These are phyloP conservation scores for Drosophila falleni DNA, from an alignment of 2,888 invertebrate genomes.

Conservation along the genomic window DNA sequence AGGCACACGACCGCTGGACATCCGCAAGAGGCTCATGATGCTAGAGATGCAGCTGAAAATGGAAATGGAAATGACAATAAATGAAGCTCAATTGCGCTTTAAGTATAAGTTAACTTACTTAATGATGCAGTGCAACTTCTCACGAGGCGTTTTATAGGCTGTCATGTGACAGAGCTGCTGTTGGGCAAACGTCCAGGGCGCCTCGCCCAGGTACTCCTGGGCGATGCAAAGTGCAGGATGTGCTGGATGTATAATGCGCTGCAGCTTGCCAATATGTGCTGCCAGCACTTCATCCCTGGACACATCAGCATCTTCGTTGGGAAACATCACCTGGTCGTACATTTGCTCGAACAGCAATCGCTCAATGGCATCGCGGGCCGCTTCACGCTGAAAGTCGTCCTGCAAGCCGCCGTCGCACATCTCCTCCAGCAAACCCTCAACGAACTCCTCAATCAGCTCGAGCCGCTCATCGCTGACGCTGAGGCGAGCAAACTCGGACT, in stretches of 20 bases:
- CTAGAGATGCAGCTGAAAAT: slow-evolving; percentile 92
- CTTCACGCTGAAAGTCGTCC: slow-evolving; percentile 88
- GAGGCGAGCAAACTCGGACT: slow-evolving; percentile 91
- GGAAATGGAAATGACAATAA: neutral
- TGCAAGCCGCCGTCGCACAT: slow-evolving; percentile 88
- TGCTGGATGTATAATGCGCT: slow-evolving; percentile 90
- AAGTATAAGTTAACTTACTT: slow-evolving; percentile 67
- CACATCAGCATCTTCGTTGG: slow-evolving; percentile 98
- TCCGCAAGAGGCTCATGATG: slow-evolving; percentile 96
- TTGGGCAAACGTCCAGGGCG: slow-evolving; percentile 98
- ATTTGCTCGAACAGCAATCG: slow-evolving; percentile 95
- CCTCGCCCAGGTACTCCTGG: slow-evolving; percentile 94
- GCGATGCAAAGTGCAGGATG: slow-evolving; percentile 94
- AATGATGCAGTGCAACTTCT: slow-evolving; percentile 88
- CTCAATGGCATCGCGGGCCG: slow-evolving; percentile 94
- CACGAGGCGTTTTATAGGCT: slow-evolving; percentile 95
- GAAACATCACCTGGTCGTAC: slow-evolving; percentile 97
- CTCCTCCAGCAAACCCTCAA: slow-evolving; percentile 89
- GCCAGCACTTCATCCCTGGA: slow-evolving; percentile 95
- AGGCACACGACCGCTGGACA: slow-evolving; percentile 92
- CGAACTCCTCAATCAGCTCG: slow-evolving; percentile 93
- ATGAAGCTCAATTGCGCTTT: neutral
- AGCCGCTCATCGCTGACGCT: slow-evolving; percentile 96
- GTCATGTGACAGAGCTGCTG: slow-evolving; percentile 94
- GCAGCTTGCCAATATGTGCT: slow-evolving; percentile 94